Conservation (phyloP, 92 coral and sea anemone species). For the Epizoanthus ramosus region DNA sequence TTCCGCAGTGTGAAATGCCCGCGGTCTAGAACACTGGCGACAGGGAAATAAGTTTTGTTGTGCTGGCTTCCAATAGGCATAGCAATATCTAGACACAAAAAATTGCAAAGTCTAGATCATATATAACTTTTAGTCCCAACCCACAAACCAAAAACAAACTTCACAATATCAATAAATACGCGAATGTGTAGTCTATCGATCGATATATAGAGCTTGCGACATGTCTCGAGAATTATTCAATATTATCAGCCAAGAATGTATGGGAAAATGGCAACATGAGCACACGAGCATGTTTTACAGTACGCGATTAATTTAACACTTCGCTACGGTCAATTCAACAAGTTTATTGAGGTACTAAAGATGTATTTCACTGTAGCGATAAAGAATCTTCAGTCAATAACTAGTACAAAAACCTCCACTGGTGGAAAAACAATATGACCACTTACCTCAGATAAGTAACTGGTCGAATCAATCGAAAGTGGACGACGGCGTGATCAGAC, state of each 20-base stretch:
- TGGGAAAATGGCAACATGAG: too few relatives aligned
- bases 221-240: too few relatives aligned
- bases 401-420: background rate
- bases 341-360: background rate
- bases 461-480: constrained; percentile 11
- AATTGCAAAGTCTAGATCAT: background rate
- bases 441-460: constrained; percentile 3
- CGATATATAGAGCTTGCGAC: background rate
- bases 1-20: constrained; percentile 15
- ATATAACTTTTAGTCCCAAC: background rate
- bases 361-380: background rate
- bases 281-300: background rate
- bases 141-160: too few relatives aligned
- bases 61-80: constrained; percentile 13
- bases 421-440: constrained; percentile 12
- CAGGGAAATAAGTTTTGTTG: background rate
- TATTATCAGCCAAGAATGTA: too few relatives aligned
- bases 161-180: background rate
- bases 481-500: constrained; percentile 17
- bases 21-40: background rate
- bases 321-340: background rate
- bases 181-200: background rate
- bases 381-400: background rate
- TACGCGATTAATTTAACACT: constrained; percentile 26
- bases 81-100: background rate